phyloP scores from a whole-genome alignment of 2,113 vertebrate species.

The Dryoscopus gambensis region DNA sequence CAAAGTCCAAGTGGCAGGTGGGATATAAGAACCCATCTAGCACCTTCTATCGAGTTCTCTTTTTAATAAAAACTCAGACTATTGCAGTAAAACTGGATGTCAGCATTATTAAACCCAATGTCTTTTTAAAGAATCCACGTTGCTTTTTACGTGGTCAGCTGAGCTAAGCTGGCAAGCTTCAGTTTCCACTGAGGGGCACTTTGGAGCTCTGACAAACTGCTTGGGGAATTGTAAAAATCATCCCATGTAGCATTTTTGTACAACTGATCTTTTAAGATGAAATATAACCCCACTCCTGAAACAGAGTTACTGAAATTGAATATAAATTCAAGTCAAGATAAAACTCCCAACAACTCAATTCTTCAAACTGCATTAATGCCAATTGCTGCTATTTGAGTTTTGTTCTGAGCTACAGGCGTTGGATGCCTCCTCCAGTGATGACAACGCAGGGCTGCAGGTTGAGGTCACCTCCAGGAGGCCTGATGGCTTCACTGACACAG shows the following conservation, averaged over 20 bases:
- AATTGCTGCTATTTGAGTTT: not conserved
- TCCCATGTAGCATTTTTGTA: not conserved
- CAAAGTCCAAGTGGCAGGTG: not conserved
- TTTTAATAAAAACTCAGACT: not conserved
- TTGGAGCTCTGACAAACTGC: not conserved
- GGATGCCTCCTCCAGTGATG: not conserved
- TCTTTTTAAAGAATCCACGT: not conserved
- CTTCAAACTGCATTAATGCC: not conserved
- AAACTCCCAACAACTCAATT: not conserved
- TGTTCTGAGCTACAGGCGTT: not conserved
- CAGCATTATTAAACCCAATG: not conserved
- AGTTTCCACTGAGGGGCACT: not conserved
- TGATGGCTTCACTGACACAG: not conserved
- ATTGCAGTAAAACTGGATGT: not conserved
- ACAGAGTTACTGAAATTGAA: not conserved
- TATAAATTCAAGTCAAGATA: not conserved
- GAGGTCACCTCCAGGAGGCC: not conserved
- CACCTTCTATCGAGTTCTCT: not conserved
- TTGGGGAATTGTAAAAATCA: not conserved
- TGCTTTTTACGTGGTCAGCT: accelerated
- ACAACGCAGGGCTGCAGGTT: not conserved
- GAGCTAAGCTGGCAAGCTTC: not conserved
- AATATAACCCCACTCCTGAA: not conserved
- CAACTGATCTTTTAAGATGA: not conserved
- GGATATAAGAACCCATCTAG: not conserved